Evolutionary conservation across 1,140 invertebrate genomes (phyloP).

Genomic region (Oncopodura yosiiana): DNA sequence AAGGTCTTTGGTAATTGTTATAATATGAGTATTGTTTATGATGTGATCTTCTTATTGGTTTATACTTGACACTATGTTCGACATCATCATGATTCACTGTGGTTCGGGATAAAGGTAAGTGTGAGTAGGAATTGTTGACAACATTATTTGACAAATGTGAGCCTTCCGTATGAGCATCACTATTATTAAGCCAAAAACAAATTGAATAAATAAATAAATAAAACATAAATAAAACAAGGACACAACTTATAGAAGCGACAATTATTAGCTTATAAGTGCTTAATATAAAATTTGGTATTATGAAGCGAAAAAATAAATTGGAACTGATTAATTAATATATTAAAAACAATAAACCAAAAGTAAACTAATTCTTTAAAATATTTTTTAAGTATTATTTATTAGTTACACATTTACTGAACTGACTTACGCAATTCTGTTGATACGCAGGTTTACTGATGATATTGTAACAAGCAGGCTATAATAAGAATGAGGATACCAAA

Average conservation of each 20-base stretch:
- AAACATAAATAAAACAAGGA: neutral
- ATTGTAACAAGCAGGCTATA: slow-evolving; percentile 79
- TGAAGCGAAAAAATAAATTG: slow-evolving; percentile 1
- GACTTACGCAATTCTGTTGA: slow-evolving; percentile 84
- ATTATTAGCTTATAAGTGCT: neutral
- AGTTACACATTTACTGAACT: slow-evolving; percentile 33
- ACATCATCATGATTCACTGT: neutral
- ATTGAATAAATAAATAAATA: neutral
- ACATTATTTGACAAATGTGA: slow-evolving; percentile 12
- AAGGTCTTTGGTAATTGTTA: slow-evolving; percentile 6
- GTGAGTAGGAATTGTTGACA: slow-evolving; percentile 14
- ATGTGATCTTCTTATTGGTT: slow-evolving; percentile 6
- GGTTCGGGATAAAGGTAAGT: slow-evolving; percentile 14
- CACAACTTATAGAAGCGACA: too few relatives aligned
- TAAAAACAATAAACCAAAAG: slow-evolving; percentile 6
- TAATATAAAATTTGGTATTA: slow-evolving; percentile 3
- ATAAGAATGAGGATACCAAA: slow-evolving; percentile 25
- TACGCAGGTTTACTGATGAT: slow-evolving; percentile 75
- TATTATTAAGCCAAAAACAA: slow-evolving; percentile 7
- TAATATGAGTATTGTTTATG: slow-evolving; percentile 5
- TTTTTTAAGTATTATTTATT: neutral
- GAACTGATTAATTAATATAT: neutral
- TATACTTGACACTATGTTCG: slow-evolving; percentile 1
- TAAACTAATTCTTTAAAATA: neutral
- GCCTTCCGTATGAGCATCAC: slow-evolving; percentile 10